Conservation (phyloP, 2,113 vertebrate genomes). For the Proterorhinus semilunaris region DNA sequence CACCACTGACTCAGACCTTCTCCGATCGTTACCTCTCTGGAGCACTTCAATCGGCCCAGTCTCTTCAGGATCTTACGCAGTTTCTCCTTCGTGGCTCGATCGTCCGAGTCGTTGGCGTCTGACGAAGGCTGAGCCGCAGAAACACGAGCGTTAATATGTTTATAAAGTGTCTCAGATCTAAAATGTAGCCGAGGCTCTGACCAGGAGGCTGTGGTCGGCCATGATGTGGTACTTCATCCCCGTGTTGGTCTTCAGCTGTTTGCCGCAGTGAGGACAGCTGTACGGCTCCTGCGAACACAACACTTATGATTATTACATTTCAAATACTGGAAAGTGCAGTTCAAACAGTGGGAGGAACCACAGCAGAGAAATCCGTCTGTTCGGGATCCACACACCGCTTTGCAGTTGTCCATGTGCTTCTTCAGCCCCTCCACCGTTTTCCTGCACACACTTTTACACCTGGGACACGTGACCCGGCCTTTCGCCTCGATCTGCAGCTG, state of each 20-base stretch:
- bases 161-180: background rate
- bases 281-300: conserved; percentile 79
- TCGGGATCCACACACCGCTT: conserved; percentile 71
- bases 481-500: conserved; percentile 90
- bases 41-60: conserved; percentile 89
- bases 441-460: conserved; percentile 89
- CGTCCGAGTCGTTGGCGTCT: conserved; percentile 80
- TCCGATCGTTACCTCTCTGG: conserved; percentile 78
- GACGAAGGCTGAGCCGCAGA: conserved; percentile 75
- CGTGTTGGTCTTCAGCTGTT: conserved; percentile 89
- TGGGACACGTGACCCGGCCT: conserved; percentile 89
- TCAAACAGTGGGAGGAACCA: too few species aligned
- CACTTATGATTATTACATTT: background rate
- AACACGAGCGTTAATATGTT: background rate
- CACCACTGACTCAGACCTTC: too few species aligned
- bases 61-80: conserved; percentile 89
- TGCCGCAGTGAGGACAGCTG: conserved; percentile 91
- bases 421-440: conserved; percentile 95
- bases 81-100: conserved; percentile 83
- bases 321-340: too few species aligned
- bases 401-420: conserved; percentile 92
- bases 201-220: conserved; percentile 93
- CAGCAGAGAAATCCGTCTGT: too few species aligned
- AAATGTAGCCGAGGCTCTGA: conserved; percentile 50
- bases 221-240: conserved; percentile 97